These are phyloP conservation scores for Amblyteles armatorius DNA, from an alignment of 2,888 invertebrate genomes.

Conservation along the genomic window DNA sequence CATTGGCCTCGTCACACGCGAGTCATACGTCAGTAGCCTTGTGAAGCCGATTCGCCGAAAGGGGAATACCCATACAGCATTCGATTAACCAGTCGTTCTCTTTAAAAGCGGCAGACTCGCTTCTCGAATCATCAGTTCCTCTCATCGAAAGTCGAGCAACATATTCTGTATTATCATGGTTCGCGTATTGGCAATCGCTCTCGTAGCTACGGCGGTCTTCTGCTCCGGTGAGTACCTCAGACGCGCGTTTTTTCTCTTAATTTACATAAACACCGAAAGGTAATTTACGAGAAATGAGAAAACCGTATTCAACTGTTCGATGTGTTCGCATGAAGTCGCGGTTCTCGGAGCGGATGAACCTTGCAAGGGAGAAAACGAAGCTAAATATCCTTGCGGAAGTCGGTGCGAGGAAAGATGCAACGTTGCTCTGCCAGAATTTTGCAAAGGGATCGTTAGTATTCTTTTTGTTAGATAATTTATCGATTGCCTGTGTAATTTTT, in stretches of 20 bases:
- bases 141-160: not conserved
- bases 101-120: constrained; percentile 20
- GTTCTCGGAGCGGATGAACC: not conserved
- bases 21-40: not conserved
- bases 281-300: not conserved
- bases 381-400: constrained; percentile 31
- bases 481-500: not conserved
- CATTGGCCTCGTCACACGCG: not conserved
- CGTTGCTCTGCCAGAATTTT: constrained; percentile 3
- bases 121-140: constrained; percentile 22
- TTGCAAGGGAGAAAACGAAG: constrained; percentile 28
- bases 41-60: not conserved
- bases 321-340: too few relatives aligned
- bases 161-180: constrained; percentile 7
- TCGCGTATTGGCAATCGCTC: not conserved
- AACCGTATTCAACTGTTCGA: not conserved
- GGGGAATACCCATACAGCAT: constrained; percentile 6
- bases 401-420: constrained; percentile 36
- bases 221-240: constrained; percentile 3
- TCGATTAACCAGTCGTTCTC: not conserved
- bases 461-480: not conserved
- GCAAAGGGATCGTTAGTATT: constrained; percentile 32
- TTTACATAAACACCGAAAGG: too few relatives aligned
- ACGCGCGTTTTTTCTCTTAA: too few relatives aligned
- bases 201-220: constrained; percentile 19